Evolutionary conservation across 1,140 invertebrate species (phyloP).

Genomic region (Hyles vespertilio): DNA sequence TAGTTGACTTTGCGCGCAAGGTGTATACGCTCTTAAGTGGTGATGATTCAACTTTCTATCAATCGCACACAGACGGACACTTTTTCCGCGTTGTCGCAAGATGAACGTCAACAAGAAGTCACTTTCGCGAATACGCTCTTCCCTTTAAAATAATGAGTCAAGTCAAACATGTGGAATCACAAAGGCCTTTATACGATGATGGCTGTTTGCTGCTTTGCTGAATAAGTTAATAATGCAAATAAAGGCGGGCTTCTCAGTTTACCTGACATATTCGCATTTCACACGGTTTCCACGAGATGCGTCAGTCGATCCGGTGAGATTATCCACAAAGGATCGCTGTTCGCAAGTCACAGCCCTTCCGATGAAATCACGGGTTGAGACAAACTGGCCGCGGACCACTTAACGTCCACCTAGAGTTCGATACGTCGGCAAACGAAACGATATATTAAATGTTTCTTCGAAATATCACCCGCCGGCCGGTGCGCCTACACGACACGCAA

Average conservation of each 20-base stretch:
- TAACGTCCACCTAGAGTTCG: slow-evolving; percentile 36
- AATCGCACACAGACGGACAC: neutral
- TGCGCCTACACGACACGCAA: slow-evolving; percentile 59
- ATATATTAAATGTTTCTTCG: slow-evolving; percentile 61
- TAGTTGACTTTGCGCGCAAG: too few relatives aligned
- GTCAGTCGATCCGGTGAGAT: slow-evolving; percentile 27
- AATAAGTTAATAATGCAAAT: slow-evolving; percentile 49
- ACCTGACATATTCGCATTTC: slow-evolving; percentile 44
- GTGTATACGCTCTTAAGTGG: too few relatives aligned
- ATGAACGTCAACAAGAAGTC: slow-evolving; percentile 11
- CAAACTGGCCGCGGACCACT: slow-evolving; percentile 32
- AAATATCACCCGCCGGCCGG: slow-evolving; percentile 51
- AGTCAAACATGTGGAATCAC: slow-evolving; percentile 46
- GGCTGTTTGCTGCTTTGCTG: slow-evolving; percentile 52
- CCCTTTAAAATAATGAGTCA: slow-evolving; percentile 52
- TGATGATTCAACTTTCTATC: slow-evolving; percentile 5
- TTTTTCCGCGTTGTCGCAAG: slow-evolving; percentile 10
- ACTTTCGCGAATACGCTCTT: slow-evolving; percentile 40
- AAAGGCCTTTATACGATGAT: slow-evolving; percentile 60
- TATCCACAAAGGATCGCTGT: slow-evolving; percentile 17
- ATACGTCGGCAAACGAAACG: slow-evolving; percentile 41
- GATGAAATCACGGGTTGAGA: slow-evolving; percentile 24
- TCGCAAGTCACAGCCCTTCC: slow-evolving; percentile 12
- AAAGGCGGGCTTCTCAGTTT: slow-evolving; percentile 41
- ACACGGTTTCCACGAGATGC: slow-evolving; percentile 28